These are phyloP conservation scores for Drosophila mojavensis DNA, from an alignment of 1,140 invertebrate species.

Conservation along the genomic window DNA sequence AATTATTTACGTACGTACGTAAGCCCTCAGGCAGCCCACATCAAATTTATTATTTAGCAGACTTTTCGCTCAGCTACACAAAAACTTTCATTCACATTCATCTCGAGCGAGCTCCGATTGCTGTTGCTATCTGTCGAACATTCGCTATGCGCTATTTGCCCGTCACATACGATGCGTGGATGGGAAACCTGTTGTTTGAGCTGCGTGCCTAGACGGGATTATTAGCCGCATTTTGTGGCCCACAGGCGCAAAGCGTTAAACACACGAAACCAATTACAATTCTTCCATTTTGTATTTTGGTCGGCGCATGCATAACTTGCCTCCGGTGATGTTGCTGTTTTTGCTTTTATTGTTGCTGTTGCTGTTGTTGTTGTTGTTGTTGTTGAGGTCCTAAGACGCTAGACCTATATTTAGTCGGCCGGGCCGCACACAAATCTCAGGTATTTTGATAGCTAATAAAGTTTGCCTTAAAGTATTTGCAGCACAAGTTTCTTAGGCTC, in stretches of 20 bases:
- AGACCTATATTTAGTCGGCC: conserved; percentile 26
- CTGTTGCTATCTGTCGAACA: background rate
- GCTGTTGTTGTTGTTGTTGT: background rate
- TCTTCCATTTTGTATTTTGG: conserved; percentile 33
- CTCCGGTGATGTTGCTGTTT: background rate
- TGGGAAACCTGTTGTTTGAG: conserved; percentile 29
- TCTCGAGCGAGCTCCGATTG: too few species aligned
- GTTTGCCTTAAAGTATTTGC: conserved; percentile 80
- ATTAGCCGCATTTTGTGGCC: conserved; percentile 52
- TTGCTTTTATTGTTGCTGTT: background rate
- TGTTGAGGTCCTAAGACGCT: background rate
- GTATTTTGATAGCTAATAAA: conserved; percentile 79
- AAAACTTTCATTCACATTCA: conserved; percentile 16
- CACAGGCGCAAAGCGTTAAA: conserved; percentile 69
- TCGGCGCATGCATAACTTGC: conserved; percentile 26
- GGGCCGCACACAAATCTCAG: conserved; percentile 68
- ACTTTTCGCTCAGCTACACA: background rate
- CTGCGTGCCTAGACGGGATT: conserved; percentile 68
- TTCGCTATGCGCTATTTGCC: conserved; percentile 10
- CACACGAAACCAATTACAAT: conserved; percentile 80
- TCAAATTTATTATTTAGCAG: conserved; percentile 11
- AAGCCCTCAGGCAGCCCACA: background rate
- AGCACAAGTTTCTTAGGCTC: conserved; percentile 45
- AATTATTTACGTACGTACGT: too few species aligned
- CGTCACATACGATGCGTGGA: background rate